Evolutionary conservation across 2,113 vertebrate species (phyloP).

Genomic region (Romanogobio albipinnatus): DNA sequence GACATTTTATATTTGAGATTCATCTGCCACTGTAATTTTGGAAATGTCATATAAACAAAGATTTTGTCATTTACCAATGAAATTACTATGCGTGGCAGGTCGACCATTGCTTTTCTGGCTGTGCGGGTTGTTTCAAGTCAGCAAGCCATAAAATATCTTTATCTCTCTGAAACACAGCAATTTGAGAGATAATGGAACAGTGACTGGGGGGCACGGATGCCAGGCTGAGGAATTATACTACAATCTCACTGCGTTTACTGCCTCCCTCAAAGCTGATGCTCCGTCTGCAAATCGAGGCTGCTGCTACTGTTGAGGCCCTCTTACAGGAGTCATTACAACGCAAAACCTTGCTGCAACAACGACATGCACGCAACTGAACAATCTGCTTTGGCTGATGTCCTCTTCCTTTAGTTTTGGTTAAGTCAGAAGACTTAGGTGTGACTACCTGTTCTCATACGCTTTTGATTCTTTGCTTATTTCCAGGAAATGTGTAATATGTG

Average conservation of each 20-base stretch:
- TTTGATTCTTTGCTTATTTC: background rate
- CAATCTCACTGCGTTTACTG: slow-evolving; percentile 99
- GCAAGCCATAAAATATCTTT: slow-evolving; percentile 99
- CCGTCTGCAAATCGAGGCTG: slow-evolving; percentile 70
- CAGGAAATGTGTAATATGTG: background rate
- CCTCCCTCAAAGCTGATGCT: slow-evolving; percentile 96
- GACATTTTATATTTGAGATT: slow-evolving; percentile 99
- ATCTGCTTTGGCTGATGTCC: background rate
- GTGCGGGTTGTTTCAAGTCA: slow-evolving; percentile 98
- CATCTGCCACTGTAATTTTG: slow-evolving; percentile 94
- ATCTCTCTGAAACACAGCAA: slow-evolving; percentile 99
- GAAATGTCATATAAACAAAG: slow-evolving; percentile 99
- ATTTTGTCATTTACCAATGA: slow-evolving; percentile 99
- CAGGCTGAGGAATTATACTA: slow-evolving; percentile 99
- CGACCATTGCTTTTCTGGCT: slow-evolving; percentile 89
- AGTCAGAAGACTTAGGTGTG: background rate
- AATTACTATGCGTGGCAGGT: slow-evolving; percentile 97
- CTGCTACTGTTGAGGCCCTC: background rate
- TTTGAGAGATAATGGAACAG: slow-evolving; percentile 99
- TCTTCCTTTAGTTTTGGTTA: background rate
- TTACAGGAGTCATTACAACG: slow-evolving; percentile 88
- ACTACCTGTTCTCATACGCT: background rate
- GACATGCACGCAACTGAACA: background rate
- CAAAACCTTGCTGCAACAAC: background rate
- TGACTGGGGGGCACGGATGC: slow-evolving; percentile 99